Conservation (phyloP, 2,113 vertebrate species). For the Falcunculus frontatus region DNA sequence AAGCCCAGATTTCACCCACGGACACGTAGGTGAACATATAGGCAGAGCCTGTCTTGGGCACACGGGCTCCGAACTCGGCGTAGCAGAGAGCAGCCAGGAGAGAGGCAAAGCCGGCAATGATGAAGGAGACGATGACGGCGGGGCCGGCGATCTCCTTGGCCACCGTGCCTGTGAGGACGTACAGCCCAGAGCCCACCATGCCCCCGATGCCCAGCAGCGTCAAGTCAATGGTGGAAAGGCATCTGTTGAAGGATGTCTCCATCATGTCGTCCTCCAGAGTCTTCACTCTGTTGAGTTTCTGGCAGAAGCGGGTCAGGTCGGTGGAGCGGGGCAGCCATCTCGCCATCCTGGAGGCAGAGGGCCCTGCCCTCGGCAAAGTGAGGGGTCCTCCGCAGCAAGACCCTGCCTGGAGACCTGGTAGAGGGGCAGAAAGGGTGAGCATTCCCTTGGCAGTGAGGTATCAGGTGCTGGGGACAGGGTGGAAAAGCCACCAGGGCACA, state of each 20-base stretch:
- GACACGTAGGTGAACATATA: constrained; percentile 98
- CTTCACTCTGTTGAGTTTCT: constrained; percentile 88
- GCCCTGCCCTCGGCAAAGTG: not conserved
- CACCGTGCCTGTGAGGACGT: constrained; percentile 90
- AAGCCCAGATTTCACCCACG: constrained; percentile 94
- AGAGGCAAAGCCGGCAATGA: constrained; percentile 85
- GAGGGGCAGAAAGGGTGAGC: not conserved
- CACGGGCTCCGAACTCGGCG: constrained; percentile 90
- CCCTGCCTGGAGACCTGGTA: not conserved
- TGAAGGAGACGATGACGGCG: constrained; percentile 84
- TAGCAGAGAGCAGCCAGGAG: constrained; percentile 93
- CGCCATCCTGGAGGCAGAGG: constrained; percentile 69
- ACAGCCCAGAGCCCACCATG: constrained; percentile 94
- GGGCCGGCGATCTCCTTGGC: constrained; percentile 90
- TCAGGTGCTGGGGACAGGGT: not conserved
- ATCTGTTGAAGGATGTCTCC: constrained; percentile 88
- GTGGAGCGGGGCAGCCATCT: constrained; percentile 72
- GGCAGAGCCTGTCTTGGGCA: constrained; percentile 92
- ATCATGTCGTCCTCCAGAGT: constrained; percentile 88
- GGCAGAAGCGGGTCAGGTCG: constrained; percentile 81
- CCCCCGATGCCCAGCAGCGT: constrained; percentile 88
- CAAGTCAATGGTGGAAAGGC: constrained; percentile 89
- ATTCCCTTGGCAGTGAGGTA: not conserved
- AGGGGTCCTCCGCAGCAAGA: not conserved
- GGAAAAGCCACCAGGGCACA: not conserved